These are phyloP conservation scores for Phrixothrix hirtus DNA, from an alignment of 2,888 invertebrate species.

Conservation along the genomic window DNA sequence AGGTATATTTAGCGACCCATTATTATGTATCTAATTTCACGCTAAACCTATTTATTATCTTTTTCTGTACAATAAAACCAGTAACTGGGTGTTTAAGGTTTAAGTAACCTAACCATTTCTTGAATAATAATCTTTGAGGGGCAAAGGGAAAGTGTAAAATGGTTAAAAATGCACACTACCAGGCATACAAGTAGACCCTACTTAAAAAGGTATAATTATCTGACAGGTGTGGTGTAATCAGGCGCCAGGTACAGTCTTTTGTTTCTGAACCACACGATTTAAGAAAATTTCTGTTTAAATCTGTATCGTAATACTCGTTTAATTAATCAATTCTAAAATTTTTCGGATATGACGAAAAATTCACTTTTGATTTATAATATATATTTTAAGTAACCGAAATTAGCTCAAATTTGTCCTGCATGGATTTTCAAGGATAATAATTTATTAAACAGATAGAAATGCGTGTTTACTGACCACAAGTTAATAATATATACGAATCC, in stretches of 20 bases:
- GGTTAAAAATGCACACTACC: constrained; percentile 11
- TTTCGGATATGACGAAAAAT: too few species aligned
- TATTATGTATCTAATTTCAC: constrained; percentile 13
- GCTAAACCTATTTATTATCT: constrained; percentile 2
- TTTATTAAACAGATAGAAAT: constrained; percentile 6
- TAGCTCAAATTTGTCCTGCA: not conserved
- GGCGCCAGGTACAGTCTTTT: constrained; percentile 36
- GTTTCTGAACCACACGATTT: constrained; percentile 14
- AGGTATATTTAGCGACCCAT: constrained; percentile 5
- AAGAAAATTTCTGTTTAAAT: constrained; percentile 6
- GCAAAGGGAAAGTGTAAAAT: constrained; percentile 8
- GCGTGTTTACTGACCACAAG: constrained; percentile 37
- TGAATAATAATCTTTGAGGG: not conserved
- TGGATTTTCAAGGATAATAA: not conserved
- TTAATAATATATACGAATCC: constrained; percentile 40
- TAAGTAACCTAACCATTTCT: not conserved
- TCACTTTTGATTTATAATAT: not conserved
- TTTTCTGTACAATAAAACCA: constrained; percentile 1
- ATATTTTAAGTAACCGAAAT: not conserved
- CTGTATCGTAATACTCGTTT: constrained; percentile 11
- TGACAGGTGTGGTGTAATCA: constrained; percentile 32
- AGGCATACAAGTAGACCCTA: constrained; percentile 1
- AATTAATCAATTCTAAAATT: constrained; percentile 10
- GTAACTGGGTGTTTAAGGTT: constrained; percentile 1
- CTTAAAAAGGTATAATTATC: constrained; percentile 25